Conservation (phyloP, 2,113 vertebrate species). For the Lichenostomus cassidix region DNA sequence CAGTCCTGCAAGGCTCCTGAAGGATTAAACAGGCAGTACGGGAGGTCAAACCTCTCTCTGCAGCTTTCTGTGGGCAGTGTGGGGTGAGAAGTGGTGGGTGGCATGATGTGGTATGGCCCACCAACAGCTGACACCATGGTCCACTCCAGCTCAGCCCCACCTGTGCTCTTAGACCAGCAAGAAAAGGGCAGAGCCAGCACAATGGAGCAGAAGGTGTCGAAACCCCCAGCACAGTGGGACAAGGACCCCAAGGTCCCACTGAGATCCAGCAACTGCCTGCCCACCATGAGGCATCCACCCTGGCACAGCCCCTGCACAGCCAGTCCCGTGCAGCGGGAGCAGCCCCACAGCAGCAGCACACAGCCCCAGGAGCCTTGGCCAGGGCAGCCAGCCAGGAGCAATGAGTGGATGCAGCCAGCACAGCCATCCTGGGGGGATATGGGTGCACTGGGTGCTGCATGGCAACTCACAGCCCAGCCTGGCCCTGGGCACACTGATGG, state of each 20-base stretch:
- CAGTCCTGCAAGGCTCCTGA: neutral
- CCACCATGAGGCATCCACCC: rapidly evolving
- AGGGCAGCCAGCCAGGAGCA: neutral
- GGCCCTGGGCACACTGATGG: rapidly evolving
- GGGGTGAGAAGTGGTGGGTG: neutral
- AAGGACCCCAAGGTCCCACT: neutral
- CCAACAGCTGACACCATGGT: too few species aligned
- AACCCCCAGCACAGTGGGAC: rapidly evolving
- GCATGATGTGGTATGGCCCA: neutral
- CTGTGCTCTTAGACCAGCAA: neutral
- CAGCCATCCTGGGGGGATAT: rapidly evolving
- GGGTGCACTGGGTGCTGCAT: rapidly evolving
- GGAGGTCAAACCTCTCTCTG: neutral
- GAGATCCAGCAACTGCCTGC: neutral
- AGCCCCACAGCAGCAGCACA: neutral
- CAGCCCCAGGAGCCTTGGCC: rapidly evolving
- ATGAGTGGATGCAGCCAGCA: neutral
- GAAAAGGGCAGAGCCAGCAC: neutral
- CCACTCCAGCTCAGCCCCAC: neutral
- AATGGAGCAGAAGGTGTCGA: rapidly evolving
- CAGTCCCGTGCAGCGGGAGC: neutral
- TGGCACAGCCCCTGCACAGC: neutral
- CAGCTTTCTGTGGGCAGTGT: neutral
- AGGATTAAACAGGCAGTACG: neutral
- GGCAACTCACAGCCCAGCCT: neutral